A percentile compares a stretch with the other conserved stretches of the same genome.
These are phyloP conservation scores for Polietes domitor DNA, from an alignment of 2,888 invertebrate genomes.

Conservation along the genomic window DNA sequence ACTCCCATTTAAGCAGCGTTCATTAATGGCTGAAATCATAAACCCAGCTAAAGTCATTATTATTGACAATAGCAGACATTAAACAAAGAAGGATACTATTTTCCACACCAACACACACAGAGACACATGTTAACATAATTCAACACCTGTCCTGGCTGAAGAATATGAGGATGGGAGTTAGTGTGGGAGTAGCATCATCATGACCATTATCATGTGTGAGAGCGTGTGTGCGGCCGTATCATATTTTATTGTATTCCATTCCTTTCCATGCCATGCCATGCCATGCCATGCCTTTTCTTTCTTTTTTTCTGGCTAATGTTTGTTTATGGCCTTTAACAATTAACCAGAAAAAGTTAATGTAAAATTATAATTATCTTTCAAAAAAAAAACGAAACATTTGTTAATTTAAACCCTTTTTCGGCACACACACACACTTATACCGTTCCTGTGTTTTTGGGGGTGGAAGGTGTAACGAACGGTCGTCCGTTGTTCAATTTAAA, in stretches of 20 bases:
- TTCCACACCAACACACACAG: slow-evolving; percentile 10
- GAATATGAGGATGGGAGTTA: no score
- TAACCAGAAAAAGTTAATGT: slow-evolving; percentile 79
- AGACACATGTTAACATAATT: slow-evolving; percentile 13
- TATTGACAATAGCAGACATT: slow-evolving; percentile 54
- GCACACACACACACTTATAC: neutral
- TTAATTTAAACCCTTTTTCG: slow-evolving; percentile 72
- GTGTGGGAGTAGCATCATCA: neutral
- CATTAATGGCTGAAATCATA: slow-evolving; percentile 49
- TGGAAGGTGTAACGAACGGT: neutral
- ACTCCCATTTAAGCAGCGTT: neutral
- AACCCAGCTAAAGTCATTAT: slow-evolving; percentile 46
- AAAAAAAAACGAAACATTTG: slow-evolving; percentile 74
- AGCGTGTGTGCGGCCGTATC: no score
- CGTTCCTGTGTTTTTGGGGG: neutral
- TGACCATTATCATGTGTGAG: neutral
- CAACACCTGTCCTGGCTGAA: slow-evolving; percentile 51
- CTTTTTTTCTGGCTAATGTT: slow-evolving; percentile 66
- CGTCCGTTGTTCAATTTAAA: slow-evolving; percentile 27
- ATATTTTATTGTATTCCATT: slow-evolving; percentile 20
- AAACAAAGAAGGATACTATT: slow-evolving; percentile 40
- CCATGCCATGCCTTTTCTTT: neutral
- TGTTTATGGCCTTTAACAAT: slow-evolving; percentile 74
- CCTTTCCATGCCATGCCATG: neutral
- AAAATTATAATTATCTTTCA: slow-evolving; percentile 77